Percentiles rank a stretch among this genome's conserved stretches.
These are phyloP conservation scores for Lasiommata megera DNA, from an alignment of 2,888 invertebrate species.

Conservation along the genomic window DNA sequence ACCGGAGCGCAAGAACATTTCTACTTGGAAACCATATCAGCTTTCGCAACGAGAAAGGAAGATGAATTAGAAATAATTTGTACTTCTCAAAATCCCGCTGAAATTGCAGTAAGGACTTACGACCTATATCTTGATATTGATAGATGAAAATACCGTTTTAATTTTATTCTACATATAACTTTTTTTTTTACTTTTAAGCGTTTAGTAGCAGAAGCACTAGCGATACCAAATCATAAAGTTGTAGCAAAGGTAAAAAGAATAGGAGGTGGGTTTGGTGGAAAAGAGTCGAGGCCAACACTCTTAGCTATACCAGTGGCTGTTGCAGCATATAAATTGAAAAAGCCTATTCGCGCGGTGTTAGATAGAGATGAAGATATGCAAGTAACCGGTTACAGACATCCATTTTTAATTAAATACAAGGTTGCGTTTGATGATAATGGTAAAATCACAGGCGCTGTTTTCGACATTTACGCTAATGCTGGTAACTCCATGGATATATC, in stretches of 20 bases:
- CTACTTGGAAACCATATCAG: constrained; percentile 90
- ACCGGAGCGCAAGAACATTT: constrained; percentile 95
- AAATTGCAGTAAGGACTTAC: constrained; percentile 85
- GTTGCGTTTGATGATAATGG: constrained; percentile 87
- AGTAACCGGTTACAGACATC: constrained; percentile 89
- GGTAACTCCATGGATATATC: constrained; percentile 89
- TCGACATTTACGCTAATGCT: constrained; percentile 85
- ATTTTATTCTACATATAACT: neutral
- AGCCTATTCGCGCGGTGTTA: constrained; percentile 88
- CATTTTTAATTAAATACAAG: constrained; percentile 88
- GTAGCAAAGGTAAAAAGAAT: constrained; percentile 87
- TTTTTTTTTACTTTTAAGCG: constrained; percentile 63
- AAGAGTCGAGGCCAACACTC: constrained; percentile 85
- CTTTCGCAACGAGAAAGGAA: constrained; percentile 85
- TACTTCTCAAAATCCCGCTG: constrained; percentile 90
- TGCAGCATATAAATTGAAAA: constrained; percentile 86
- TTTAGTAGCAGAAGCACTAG: constrained; percentile 82
- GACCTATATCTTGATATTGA: neutral
- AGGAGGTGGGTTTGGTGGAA: constrained; percentile 95
- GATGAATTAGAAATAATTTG: constrained; percentile 92
- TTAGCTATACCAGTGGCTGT: constrained; percentile 86
- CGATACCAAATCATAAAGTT: constrained; percentile 85
- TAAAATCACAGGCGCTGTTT: constrained; percentile 83
- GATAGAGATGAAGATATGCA: constrained; percentile 95
- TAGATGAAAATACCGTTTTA: neutral